Percentiles rank a stretch among this genome's conserved stretches.
These are phyloP conservation scores for Dermatemys mawii DNA, from an alignment of 2,113 vertebrate species.

Conservation along the genomic window DNA sequence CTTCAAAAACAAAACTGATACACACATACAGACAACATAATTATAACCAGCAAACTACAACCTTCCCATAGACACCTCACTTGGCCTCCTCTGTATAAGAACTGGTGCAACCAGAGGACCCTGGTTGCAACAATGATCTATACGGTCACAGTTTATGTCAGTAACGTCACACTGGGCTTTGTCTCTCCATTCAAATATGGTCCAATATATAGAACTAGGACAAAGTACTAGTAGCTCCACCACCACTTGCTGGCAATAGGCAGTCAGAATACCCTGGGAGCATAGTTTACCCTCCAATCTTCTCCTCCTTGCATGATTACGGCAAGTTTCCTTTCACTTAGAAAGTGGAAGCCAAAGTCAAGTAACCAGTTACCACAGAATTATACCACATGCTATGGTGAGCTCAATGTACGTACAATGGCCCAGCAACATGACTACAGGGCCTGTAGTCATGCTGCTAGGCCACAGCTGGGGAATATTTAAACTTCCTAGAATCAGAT, in stretches of 20 bases:
- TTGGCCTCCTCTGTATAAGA: too few relatives aligned
- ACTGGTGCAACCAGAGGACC: too few relatives aligned
- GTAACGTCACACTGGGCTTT: accelerated
- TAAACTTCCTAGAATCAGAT: not conserved
- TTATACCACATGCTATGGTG: not conserved
- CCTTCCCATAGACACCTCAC: too few relatives aligned
- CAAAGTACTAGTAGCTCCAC: constrained; percentile 32
- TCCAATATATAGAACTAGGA: not conserved
- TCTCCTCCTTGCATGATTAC: not conserved
- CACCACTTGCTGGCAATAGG: not conserved
- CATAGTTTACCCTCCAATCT: not conserved
- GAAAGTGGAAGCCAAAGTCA: not conserved
- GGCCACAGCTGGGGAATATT: not conserved
- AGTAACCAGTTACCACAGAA: not conserved
- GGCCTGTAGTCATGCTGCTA: not conserved
- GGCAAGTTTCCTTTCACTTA: not conserved
- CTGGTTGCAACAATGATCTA: too few relatives aligned
- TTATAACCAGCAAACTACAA: too few relatives aligned
- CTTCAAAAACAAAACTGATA: too few relatives aligned
- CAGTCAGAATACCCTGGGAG: not conserved
- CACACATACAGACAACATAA: too few relatives aligned
- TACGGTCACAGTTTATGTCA: too few relatives aligned
- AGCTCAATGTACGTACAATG: not conserved
- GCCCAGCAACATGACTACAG: not conserved
- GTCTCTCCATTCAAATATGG: not conserved